Conservation (phyloP, 2,888 invertebrate species). For the Caenorhabditis japonica region DNA sequence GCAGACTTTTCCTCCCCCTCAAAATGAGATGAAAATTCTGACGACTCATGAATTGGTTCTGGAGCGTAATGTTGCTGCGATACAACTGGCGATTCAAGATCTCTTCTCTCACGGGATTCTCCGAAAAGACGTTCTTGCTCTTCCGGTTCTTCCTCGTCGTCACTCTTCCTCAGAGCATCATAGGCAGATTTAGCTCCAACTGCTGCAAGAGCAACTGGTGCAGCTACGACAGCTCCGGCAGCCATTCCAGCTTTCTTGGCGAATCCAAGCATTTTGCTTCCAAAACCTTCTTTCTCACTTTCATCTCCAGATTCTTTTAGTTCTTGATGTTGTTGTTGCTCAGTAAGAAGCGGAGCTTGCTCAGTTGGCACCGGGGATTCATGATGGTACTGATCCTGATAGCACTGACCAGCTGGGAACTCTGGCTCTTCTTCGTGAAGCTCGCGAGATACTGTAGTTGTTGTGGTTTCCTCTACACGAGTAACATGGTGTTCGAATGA, state of each 20-base stretch:
- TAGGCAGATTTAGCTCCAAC: conserved; percentile 64
- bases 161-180: conserved; percentile 53
- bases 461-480: conserved; percentile 5
- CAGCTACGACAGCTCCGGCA: conserved; percentile 65
- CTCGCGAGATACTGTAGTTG: neutral
- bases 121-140: conserved; percentile 13
- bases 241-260: conserved; percentile 65
- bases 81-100: conserved; percentile 7
- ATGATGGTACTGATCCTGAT: conserved; percentile 9
- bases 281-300: conserved; percentile 49
- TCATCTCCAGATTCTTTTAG: conserved; percentile 31
- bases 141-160: conserved; percentile 33
- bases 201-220: conserved; percentile 63
- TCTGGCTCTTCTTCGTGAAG: conserved; percentile 11
- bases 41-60: conserved; percentile 1
- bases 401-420: conserved; percentile 8
- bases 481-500: neutral
- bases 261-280: conserved; percentile 55
- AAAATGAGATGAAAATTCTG: neutral
- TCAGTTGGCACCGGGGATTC: conserved; percentile 23
- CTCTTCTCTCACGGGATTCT: conserved; percentile 10
- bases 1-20: conserved; percentile 23
- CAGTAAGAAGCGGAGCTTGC: conserved; percentile 14
- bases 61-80: neutral
- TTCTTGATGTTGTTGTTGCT: conserved; percentile 16